These are phyloP conservation scores for Metalampra italica DNA, from an alignment of 2,888 invertebrate species.

Conservation along the genomic window DNA sequence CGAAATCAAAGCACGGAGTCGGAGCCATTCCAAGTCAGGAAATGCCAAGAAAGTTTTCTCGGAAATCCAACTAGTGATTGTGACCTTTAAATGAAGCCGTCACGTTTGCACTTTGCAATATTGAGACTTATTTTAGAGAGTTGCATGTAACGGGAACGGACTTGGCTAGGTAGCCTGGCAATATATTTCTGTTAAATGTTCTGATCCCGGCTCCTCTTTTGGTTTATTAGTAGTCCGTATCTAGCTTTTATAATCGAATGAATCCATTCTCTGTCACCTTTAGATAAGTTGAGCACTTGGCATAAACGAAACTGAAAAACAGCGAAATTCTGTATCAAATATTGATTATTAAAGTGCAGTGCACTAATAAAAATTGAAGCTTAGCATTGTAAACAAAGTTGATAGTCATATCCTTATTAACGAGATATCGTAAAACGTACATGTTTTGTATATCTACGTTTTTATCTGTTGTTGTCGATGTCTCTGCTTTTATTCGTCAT, in stretches of 20 bases:
- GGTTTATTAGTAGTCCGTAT: no score
- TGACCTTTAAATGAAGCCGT: conserved; percentile 48
- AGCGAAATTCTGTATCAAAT: no score
- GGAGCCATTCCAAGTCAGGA: conserved; percentile 45
- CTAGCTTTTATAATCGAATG: no score
- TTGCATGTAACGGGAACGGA: conserved; percentile 15
- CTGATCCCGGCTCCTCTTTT: no score
- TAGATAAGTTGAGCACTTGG: no score
- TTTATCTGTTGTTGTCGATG: conserved; percentile 3
- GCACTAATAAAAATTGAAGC: conserved; percentile 1
- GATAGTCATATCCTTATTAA: conserved; percentile 3
- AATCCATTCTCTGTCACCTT: no score
- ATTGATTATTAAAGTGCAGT: conserved; percentile 3
- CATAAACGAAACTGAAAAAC: no score
- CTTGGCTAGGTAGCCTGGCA: no score
- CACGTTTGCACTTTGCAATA: conserved; percentile 31
- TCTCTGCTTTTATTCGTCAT: neutral
- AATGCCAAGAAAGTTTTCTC: conserved; percentile 39
- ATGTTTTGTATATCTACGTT: neutral
- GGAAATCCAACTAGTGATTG: conserved; percentile 37
- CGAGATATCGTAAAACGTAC: neutral
- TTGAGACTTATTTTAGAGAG: conserved; percentile 17
- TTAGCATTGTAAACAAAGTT: neutral
- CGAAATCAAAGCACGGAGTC: conserved; percentile 55
- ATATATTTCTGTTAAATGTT: no score